Evolutionary conservation across 2,888 invertebrate species (phyloP), one percentile per base, ranked within the genome.

Genomic region (Andrena camellia): DNA sequence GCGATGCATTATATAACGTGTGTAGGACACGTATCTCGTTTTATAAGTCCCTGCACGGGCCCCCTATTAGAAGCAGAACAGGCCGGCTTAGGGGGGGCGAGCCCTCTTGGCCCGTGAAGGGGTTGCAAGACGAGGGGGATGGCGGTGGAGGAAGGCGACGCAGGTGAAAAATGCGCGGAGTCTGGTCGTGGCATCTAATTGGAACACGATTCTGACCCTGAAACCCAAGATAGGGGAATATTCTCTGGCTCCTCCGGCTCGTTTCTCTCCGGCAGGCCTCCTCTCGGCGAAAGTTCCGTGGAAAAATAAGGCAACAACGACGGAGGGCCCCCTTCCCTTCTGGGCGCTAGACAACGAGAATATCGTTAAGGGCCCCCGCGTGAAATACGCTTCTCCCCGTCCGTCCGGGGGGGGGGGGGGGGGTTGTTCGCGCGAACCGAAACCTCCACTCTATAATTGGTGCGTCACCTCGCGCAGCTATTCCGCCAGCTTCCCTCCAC

Each of bases 121-220:
- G 57, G 63, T 62, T 63, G 35, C 26, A 13, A 68, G 48, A 29
- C 50, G 69, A 54, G 20, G 66, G 29, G 59, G 35, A 13, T 20
- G 67, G 26, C 17, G 57, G 42, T 33, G 52, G 60, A 50, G 54
- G 48, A 70, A 68, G 48, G 59, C 20, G 62, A 63, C 59, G 66
- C 69, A 62, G 77, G 79, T 74, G 84, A 88, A 88, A 89, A 87
- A 88, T 85, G 83, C 75, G 23, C 72, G 31, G 84, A 83, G 80
- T 84, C 83, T 83, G 79, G 78, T 71, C 88, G 81, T 85, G 75
- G 79, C 85, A 89, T 92, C 91, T 93, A 93, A 93, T 93, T 93
- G 93, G 93, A 92, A 93, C 93, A 93, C 93, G 93, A 93, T 92
- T 92, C 91, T 92, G 92, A 92, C 93, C 93, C 91, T 90, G 90